A percentile compares a stretch with the other conserved stretches of the same genome.
Conservation (phyloP, 1,140 invertebrate species). For the Drosophila triauraria region DNA sequence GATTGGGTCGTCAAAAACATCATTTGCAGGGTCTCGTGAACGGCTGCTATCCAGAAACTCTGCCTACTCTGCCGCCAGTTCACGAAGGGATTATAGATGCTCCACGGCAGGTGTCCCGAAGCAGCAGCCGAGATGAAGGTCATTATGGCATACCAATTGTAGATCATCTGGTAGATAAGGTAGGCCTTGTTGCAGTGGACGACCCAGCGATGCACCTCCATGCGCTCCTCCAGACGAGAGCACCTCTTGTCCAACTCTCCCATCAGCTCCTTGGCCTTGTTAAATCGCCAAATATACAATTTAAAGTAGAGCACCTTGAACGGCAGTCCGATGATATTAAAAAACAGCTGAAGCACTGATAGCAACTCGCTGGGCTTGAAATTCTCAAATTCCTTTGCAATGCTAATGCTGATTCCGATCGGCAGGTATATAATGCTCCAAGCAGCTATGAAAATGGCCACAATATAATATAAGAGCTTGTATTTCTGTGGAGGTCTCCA, state of each 20-base stretch:
- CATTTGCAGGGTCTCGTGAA: constrained; percentile 27
- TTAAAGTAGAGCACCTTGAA: constrained; percentile 14
- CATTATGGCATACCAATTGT: constrained; percentile 7
- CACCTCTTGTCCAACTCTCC: constrained; percentile 42
- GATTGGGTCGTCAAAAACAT: neutral
- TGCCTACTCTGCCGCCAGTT: constrained; percentile 24
- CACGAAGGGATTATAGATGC: constrained; percentile 49
- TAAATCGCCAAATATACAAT: constrained; percentile 18
- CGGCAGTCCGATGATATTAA: constrained; percentile 35
- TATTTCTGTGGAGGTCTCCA: constrained; percentile 12
- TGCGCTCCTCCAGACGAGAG: constrained; percentile 4
- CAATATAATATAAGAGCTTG: neutral
- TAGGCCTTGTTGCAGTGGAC: constrained; percentile 41
- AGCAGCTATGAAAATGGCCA: neutral
- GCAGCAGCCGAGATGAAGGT: constrained; percentile 14
- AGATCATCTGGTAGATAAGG: constrained; percentile 21
- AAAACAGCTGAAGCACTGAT: constrained; percentile 37
- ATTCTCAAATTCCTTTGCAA: constrained; percentile 17
- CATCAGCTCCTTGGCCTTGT: constrained; percentile 23
- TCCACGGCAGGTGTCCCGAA: constrained; percentile 35
- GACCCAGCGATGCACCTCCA: constrained; percentile 30
- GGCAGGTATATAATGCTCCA: constrained; percentile 37
- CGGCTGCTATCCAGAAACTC: constrained; percentile 20
- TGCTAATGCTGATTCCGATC: constrained; percentile 39
- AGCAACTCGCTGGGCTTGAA: constrained; percentile 41